Base-by-base conservation (phyloP, 2,888 invertebrate genomes). In the Orthonychiurus folsomi region DNA sequence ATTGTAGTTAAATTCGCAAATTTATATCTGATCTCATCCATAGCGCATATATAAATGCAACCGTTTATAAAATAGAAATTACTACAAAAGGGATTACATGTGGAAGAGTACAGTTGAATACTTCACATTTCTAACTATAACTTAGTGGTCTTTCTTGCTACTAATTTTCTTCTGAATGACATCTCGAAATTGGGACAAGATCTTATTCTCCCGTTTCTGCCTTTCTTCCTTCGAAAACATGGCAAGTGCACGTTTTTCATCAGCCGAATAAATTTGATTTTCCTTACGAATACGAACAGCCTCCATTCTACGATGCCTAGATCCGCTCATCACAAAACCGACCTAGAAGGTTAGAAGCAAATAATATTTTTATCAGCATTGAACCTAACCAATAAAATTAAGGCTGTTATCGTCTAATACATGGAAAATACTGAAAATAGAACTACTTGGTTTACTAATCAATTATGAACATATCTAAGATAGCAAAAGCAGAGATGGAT, bases 201-300 rank as follows among this genome's bases (percentile, higher is more conserved):
- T 96, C 73, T 92, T 88, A 76, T 91, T 91, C 80, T 99, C 97
- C 26, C 96, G 82, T 79, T 97, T 97, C 73, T 89, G 86, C 65
- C 97, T 81, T 78, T 97, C 97, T 78, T 97, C 97, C 79, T 95
- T 93, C 78, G 95, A 96, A 79, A 99, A 99, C 85, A 93, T 94
- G 0, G 94, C 94, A 66, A 99, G 81, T 3, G 97, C 95, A 62
- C 99, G 84, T 79, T 99, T 99, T 78, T 99, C 99, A 79, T 99
- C 99, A 0, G 97, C 99, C 3, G 94, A 94, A 81, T 97, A 96
- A 76, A 99, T 94, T 81, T 99, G 99, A 82, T 99, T 99, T 80
- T 99, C 99, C 76, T 99, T 99, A 74, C 99, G 86, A 71, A 99
- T 88, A 79, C 99, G 93, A 1, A 99, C 99, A 67, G 99, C 99